Base-by-base conservation (phyloP, 2,888 invertebrate species). In the Drosophila paracracens region DNA sequence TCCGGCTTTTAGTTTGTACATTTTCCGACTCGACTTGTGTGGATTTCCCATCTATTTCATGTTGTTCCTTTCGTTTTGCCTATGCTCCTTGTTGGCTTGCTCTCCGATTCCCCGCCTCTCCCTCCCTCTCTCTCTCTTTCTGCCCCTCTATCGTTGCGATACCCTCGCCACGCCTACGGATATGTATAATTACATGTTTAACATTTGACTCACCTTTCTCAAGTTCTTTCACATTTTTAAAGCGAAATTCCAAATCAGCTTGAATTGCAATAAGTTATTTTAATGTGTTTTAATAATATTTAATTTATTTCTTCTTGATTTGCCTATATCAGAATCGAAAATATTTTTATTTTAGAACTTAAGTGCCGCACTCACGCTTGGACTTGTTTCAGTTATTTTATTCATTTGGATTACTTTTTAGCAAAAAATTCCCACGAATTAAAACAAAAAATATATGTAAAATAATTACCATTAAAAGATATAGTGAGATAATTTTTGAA, bases 1-100 rank as follows among this genome's bases (percentile, higher is more conserved):
- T 79, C 86, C 86, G 80, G 83, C 83, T 85, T 74, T 83, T 85
- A 82, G 86, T 86, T 74, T 76, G 60, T 80, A 85, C 74, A 83
- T 76, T 74, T 82, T 70, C 62, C 38, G 58, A 57, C 72, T 73
- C 70, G 33, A 65, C 60, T 68, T 56, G 29, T 60, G 48, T 54
- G 58, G 36, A 53, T 56, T 67, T 61, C 36, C 53, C 65, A 52
- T 43, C 35, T 43, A 33, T 25, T 36, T 53, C 31, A 27, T 29
- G 27, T 36, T 18, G 38, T 43, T 56, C 43, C 35, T 7, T 27
- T 33, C 16, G 25, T 21, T 13, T 52, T 38, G 48, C 48, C 43
- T 35, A 31, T n/a, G 21, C 52, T 51, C 53, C 38, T 56, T 36
- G 54, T 18, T 56, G 38, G 10, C 27, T 27, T 38, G 18, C n/a